These are phyloP conservation scores for Euphydryas editha DNA, from an alignment of 2,888 invertebrate species.

Conservation along the genomic window DNA sequence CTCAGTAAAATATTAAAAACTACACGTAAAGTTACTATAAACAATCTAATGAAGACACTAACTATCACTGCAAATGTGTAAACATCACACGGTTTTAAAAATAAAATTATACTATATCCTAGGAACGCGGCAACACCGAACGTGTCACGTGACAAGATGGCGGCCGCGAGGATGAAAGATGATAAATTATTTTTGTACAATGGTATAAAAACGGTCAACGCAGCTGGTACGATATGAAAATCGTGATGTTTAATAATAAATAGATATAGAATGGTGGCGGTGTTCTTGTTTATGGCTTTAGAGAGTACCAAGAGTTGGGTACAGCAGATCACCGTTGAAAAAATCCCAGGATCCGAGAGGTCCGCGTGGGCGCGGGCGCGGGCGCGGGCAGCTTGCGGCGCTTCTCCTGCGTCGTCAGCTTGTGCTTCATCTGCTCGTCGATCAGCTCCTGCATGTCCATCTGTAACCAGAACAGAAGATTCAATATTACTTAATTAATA, in stretches of 20 bases:
- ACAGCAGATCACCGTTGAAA: slow-evolving; percentile 81
- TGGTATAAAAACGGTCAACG: slow-evolving; percentile 54
- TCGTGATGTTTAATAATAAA: slow-evolving; percentile 61
- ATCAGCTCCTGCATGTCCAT: slow-evolving; percentile 97
- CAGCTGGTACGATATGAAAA: slow-evolving; percentile 55
- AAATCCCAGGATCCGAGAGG: slow-evolving; percentile 75
- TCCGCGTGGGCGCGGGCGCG: slow-evolving; percentile 58
- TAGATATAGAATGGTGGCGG: slow-evolving; percentile 61
- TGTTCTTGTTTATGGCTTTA: slow-evolving; percentile 62
- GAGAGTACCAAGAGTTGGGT: slow-evolving; percentile 55
- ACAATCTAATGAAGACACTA: slow-evolving; percentile 67
- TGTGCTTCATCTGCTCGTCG: slow-evolving; percentile 94
- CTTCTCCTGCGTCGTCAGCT: slow-evolving; percentile 87
- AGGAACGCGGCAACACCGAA: slow-evolving; percentile 53
- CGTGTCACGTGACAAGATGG: slow-evolving; percentile 61
- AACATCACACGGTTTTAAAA: slow-evolving; percentile 69
- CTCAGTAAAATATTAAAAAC: slow-evolving; percentile 59
- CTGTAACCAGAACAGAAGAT: slow-evolving; percentile 72
- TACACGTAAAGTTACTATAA: slow-evolving; percentile 64
- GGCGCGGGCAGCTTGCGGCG: slow-evolving; percentile 77
- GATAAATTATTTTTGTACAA: slow-evolving; percentile 54
- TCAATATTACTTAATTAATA: not conserved
- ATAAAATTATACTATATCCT: slow-evolving; percentile 61
- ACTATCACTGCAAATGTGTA: slow-evolving; percentile 74
- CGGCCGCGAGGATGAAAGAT: slow-evolving; percentile 51